Percentiles rank a stretch among this genome's conserved stretches.
Evolutionary conservation across 2,888 invertebrate genomes (phyloP).

Genomic region (Lottia gigantea): DNA sequence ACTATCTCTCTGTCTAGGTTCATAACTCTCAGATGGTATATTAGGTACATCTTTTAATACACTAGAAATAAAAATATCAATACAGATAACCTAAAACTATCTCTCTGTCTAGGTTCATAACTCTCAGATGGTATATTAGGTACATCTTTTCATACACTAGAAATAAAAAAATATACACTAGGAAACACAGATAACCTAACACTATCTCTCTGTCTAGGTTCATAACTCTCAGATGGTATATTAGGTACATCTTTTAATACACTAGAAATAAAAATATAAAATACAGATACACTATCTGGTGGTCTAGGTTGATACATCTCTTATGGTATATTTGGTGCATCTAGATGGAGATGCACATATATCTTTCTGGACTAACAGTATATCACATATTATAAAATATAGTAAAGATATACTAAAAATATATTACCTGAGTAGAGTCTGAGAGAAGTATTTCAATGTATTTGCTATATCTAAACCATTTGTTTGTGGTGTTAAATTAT

Average conservation of each 20-base stretch:
- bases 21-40: constrained; percentile 90
- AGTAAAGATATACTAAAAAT: background rate
- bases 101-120: constrained; percentile 87
- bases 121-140: constrained; percentile 91
- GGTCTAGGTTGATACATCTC: no score
- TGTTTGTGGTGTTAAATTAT: constrained; percentile 90
- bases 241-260: constrained; percentile 96
- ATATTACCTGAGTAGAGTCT: constrained; percentile 90
- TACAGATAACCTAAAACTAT: constrained; percentile 82
- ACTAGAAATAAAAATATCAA: constrained; percentile 78
- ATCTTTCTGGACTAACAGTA: no score
- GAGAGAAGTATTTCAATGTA: constrained; percentile 97
- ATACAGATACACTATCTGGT: no score
- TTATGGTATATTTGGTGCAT: no score
- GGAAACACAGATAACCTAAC: constrained; percentile 90
- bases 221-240: constrained; percentile 89
- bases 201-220: no score
- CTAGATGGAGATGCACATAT: no score
- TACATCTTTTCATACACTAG: constrained; percentile 95
- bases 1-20: constrained; percentile 84
- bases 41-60: constrained; percentile 88
- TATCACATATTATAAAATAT: no score
- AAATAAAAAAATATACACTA: constrained; percentile 69
- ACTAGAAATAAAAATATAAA: constrained; percentile 70
- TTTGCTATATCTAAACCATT: constrained; percentile 96